These are phyloP conservation scores for Chromoteleia sp. DNA, from an alignment of 2,888 invertebrate species.

Conservation along the genomic window DNA sequence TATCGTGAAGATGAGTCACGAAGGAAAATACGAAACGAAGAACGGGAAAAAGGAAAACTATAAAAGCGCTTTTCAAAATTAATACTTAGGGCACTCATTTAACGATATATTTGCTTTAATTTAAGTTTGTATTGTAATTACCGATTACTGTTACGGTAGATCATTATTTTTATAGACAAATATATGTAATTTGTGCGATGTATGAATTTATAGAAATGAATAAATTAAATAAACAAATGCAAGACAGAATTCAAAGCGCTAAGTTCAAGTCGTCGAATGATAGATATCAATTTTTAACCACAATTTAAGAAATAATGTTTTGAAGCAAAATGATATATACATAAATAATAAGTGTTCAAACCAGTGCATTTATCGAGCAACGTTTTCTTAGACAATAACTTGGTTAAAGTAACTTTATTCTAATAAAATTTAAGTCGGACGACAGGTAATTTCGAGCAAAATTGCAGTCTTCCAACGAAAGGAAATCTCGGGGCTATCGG, in stretches of 20 bases:
- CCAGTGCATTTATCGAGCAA: neutral
- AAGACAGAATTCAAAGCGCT: too few species aligned
- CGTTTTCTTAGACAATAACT: neutral
- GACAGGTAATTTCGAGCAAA: slow-evolving; percentile 46
- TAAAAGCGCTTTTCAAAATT: slow-evolving; percentile 9
- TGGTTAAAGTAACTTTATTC: slow-evolving; percentile 4
- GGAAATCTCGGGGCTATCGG: slow-evolving; percentile 48
- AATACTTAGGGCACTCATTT: too few species aligned
- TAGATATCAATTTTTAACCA: slow-evolving; percentile 22
- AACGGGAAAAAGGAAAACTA: neutral
- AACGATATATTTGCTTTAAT: too few species aligned
- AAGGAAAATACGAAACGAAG: too few species aligned
- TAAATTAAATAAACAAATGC: neutral
- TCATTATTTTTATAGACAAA: too few species aligned
- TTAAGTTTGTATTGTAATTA: too few species aligned
- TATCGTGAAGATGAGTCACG: neutral
- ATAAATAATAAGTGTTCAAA: neutral
- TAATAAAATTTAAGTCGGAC: slow-evolving; percentile 33
- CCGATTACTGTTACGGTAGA: neutral
- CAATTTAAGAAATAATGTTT: neutral
- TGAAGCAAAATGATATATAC: neutral
- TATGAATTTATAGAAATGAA: neutral
- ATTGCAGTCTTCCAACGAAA: slow-evolving; percentile 40
- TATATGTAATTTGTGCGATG: too few species aligned
- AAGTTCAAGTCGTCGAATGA: neutral